Evolutionary conservation across 2,888 invertebrate genomes (phyloP), one percentile per base, ranked within the genome.

Genomic region (Stenurella melanura): DNA sequence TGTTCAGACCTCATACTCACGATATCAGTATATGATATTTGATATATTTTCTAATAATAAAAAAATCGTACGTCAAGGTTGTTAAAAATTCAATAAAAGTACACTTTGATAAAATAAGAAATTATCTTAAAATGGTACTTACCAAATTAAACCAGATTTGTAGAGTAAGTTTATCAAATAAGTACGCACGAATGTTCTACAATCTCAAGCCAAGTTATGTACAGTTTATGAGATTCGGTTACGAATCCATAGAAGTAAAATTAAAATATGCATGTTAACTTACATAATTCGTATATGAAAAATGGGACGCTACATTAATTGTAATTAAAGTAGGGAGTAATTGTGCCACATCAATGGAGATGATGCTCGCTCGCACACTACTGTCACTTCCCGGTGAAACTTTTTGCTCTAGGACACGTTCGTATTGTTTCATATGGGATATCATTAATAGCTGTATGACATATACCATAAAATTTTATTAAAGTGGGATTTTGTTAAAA

Each of bases 381-480:
- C 64, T 64, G 42, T 18, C 17, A 64, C 61, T 30, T 15, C 26
- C 30, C 26, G 26, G 61, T 64, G 42, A 42, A 42, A 64, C 42
- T 10, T 63, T 38, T 63, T 17, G 11, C 63, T 18, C 18, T 30
- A 63, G 1, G 18, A n/a, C 34, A 61, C 61, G 19, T 19, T 42
- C 19, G 42, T 64, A 64, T 60, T 60, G 21, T 64, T 64, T 42
- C 42, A 42, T 64, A 18, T 64, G 18, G 7, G n/a, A n/a, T 58
- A 38, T 34, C 30, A 34, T 34, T 70, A 70, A 60, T n/a, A 19
- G 50, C 21, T 30, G 26, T 60, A 19, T 15, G 4, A 42, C 60
- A 50, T 70, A 60, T 15, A 57, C 30, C 56, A 70, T 70, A 70
- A 70, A 70, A 57, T 21, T 70, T 70, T 69, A 70, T 60, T 42